Evolutionary conservation across 2,888 invertebrate genomes (phyloP), one percentile per base, ranked within the genome.

Genomic region (Leptinotarsa peninsularis): DNA sequence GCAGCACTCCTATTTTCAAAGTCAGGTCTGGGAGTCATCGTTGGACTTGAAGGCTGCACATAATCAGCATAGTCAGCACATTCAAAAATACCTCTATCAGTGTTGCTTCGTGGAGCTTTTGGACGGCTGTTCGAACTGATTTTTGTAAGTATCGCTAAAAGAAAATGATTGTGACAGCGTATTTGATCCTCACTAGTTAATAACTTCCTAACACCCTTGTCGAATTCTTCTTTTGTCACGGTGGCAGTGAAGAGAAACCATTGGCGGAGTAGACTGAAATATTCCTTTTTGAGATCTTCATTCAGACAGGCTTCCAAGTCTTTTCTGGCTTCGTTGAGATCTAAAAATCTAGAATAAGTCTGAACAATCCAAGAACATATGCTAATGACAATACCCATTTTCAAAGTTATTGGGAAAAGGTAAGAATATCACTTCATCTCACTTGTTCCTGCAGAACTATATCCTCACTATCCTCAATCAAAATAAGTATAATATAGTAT

Each of bases 151-250:
- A 97, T 89, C 0, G 96, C 95, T 21, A 95, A 87, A 10, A 97
- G 88, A 84, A 97, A 97, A 83, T 94, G 93, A 88, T 97, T 97
- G 87, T 97, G 97, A 72, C 94, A 91, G 85, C 93, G 94, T 49
- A 96, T 91, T 88, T 95, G 94, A 54, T 88, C 88, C 67, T 95
- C 93, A 10, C 91, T 89, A 13, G 91, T 90, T 78, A 97, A 88
- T 18, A 96, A 88, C 85, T 93, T 92, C 56, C 96, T 90, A 5
- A 95, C 94, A 88, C 94, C 94, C 17, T 89, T 87, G 83, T 97
- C 96, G 86, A 97, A 96, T 83, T 96, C 94, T 85, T 95, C 94
- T 86, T 95, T 95, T 0, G 94, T 93, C 76, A 94, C 91, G 88
- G 95, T 91, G 86, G 91, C 91, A 71, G 91, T 90, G 83, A 95